Conservation (phyloP, 2,888 invertebrate species). For the Panzeria rudis region DNA sequence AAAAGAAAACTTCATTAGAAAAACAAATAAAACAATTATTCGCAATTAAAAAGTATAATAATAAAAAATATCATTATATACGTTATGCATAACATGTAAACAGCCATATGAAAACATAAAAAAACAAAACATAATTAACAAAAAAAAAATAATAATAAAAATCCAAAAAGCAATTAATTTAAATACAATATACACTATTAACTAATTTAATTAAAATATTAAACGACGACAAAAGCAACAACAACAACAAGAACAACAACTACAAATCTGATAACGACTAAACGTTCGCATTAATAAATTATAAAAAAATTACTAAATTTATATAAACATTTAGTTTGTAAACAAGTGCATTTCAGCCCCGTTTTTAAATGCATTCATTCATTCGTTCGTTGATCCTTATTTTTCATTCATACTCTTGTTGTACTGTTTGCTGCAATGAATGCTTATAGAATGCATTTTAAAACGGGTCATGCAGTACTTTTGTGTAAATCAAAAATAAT, state of each 20-base stretch:
- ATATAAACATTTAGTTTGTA: slow-evolving; percentile 64
- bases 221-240: slow-evolving; percentile 33
- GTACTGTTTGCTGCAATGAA: slow-evolving; percentile 1
- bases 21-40: slow-evolving; percentile 54
- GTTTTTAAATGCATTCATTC: slow-evolving; percentile 26
- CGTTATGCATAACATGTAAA: slow-evolving; percentile 69
- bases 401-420: slow-evolving; percentile 4
- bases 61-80: slow-evolving; percentile 53
- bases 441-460: slow-evolving; percentile 20
- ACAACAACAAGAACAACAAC: slow-evolving; percentile 47
- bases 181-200: slow-evolving; percentile 37
- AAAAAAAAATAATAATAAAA: slow-evolving; percentile 28
- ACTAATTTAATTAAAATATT: slow-evolving; percentile 48
- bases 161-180: slow-evolving; percentile 55
- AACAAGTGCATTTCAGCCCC: slow-evolving; percentile 39
- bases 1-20: not conserved
- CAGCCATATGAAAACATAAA: slow-evolving; percentile 68
- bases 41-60: slow-evolving; percentile 23
- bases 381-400: not conserved
- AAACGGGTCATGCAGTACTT: slow-evolving; percentile 24
- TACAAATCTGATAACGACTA: slow-evolving; percentile 55
- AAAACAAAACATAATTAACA: slow-evolving; percentile 6
- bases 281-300: slow-evolving; percentile 63
- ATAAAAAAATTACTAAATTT: slow-evolving; percentile 60
- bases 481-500: slow-evolving; percentile 61